These are phyloP conservation scores for Silurus aristotelis DNA, from an alignment of 2,797 vertebrate species.

Conservation along the genomic window DNA sequence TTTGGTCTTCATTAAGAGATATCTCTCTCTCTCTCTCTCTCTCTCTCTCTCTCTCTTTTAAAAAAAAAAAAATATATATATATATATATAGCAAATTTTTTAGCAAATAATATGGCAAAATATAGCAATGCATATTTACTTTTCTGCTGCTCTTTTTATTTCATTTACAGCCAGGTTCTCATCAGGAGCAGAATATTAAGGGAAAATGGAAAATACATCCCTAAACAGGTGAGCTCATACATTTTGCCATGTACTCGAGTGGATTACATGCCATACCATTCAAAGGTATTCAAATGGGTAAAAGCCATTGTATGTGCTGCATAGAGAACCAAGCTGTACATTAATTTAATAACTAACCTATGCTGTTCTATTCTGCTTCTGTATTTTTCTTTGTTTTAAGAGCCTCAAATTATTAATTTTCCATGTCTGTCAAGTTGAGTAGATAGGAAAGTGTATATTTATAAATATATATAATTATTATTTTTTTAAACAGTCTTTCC, in stretches of 20 bases:
- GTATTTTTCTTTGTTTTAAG: not conserved
- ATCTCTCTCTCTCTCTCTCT: no score
- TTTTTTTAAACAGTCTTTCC: slow-evolving; percentile 83
- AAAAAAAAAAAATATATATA: no score
- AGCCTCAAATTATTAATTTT: not conserved
- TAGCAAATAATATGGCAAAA: not conserved
- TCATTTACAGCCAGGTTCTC: slow-evolving; percentile 87
- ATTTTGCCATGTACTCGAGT: not conserved
- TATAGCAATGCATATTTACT: not conserved
- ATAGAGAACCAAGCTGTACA: not conserved
- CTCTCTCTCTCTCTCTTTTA: no score
- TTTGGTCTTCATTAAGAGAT: not conserved
- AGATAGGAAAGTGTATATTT: not conserved
- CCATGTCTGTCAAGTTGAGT: not conserved
- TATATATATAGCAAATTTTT: no score
- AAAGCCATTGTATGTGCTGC: not conserved
- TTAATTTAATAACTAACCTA: not conserved
- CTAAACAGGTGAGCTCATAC: slow-evolving; percentile 84
- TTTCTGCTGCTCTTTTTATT: slow-evolving; percentile 1
- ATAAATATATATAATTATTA: not conserved
- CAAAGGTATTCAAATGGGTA: not conserved
- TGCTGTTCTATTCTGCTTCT: not conserved
- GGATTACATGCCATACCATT: not conserved
- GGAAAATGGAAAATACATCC: slow-evolving; percentile 99
- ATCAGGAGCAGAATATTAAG: slow-evolving; percentile 96